Percentiles rank a stretch among this genome's conserved stretches.
Evolutionary conservation across 2,113 vertebrate genomes (phyloP).

Genomic region (Actenoides hombroni): DNA sequence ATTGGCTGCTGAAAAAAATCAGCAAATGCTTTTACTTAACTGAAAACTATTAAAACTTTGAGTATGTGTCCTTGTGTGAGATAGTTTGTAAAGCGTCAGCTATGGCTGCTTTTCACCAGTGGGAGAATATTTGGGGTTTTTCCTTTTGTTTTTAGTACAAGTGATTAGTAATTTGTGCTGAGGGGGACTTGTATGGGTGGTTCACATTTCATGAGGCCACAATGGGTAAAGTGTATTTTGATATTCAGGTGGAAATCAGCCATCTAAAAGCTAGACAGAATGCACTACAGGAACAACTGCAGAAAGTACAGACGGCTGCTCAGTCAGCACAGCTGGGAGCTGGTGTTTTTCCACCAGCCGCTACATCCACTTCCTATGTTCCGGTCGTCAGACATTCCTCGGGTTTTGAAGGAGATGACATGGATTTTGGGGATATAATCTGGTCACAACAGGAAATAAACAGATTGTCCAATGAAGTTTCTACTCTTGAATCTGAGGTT

Average conservation of each 20-base stretch:
- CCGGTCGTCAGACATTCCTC: conserved; percentile 71
- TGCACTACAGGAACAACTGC: conserved; percentile 88
- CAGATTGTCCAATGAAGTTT: conserved; percentile 87
- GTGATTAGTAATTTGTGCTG: neutral
- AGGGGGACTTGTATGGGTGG: neutral
- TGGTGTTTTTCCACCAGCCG: conserved; percentile 64
- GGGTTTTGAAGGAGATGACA: conserved; percentile 87
- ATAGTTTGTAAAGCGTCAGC: neutral
- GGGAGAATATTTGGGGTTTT: accelerated
- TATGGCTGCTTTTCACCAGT: neutral
- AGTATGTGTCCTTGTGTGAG: neutral
- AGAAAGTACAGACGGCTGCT: conserved; percentile 81
- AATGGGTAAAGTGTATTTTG: neutral
- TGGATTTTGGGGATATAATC: conserved; percentile 92
- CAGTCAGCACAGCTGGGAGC: conserved; percentile 62
- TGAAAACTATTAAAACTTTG: neutral
- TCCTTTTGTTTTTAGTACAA: neutral
- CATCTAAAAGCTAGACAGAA: conserved; percentile 94
- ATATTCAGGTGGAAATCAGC: conserved; percentile 90
- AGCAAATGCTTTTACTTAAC: too few species aligned
- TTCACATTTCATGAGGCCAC: neutral
- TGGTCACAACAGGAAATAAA: conserved; percentile 98
- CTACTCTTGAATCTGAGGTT: conserved; percentile 86
- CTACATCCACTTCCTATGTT: conserved; percentile 70
- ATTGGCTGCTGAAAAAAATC: neutral